Conservation (phyloP, 2,888 invertebrate genomes). For the Drosophila prolongata region DNA sequence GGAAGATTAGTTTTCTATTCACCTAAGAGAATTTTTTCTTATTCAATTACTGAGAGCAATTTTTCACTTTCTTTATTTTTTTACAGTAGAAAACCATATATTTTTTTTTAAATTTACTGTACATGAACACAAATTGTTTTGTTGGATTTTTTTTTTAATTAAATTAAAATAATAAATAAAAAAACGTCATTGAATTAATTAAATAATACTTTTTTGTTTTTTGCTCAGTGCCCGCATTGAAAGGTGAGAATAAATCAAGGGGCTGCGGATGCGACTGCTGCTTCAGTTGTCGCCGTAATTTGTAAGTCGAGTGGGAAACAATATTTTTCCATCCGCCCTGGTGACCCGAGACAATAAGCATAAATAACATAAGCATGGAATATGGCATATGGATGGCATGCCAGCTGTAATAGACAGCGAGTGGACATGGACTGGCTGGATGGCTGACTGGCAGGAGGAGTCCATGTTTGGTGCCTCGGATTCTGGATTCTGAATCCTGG, state of each 20-base stretch:
- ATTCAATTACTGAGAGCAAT: too few relatives aligned
- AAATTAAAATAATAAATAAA: too few relatives aligned
- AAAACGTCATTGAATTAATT: too few relatives aligned
- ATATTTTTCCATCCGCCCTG: constrained; percentile 42
- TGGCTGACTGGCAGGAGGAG: constrained; percentile 11
- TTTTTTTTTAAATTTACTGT: too few relatives aligned
- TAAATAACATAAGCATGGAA: constrained; percentile 63
- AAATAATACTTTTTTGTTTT: background rate
- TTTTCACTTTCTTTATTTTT: too few relatives aligned
- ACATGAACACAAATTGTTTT: too few relatives aligned
- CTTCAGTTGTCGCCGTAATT: constrained; percentile 57
- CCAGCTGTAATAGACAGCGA: constrained; percentile 47
- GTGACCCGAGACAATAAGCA: constrained; percentile 63
- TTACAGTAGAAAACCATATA: too few relatives aligned
- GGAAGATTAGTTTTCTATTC: too few relatives aligned
- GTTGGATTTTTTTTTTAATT: too few relatives aligned
- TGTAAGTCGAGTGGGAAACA: constrained; percentile 57
- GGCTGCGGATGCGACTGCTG: constrained; percentile 15
- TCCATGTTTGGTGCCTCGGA: constrained; percentile 5
- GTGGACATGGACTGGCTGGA: constrained; percentile 21
- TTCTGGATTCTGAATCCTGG: constrained; percentile 2
- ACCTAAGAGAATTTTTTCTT: too few relatives aligned
- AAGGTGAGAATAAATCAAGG: constrained; percentile 72
- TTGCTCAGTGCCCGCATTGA: constrained; percentile 51
- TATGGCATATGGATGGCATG: constrained; percentile 38